Evolutionary conservation across 2,113 vertebrate species (phyloP).

Genomic region (Melanocharis versteri): DNA sequence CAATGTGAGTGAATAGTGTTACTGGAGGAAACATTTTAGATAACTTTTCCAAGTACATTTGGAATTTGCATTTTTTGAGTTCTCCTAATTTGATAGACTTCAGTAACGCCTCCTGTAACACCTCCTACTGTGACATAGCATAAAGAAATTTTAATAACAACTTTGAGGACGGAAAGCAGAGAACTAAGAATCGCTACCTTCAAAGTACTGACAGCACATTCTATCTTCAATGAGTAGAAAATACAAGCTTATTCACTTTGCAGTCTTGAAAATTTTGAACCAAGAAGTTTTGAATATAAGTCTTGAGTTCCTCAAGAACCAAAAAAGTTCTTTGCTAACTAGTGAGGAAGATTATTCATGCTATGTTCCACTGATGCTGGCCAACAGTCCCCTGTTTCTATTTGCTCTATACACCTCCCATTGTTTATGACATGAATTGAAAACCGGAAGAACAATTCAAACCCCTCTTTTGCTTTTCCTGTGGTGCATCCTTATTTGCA

Average conservation of each 20-base stretch:
- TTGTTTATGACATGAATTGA: neutral
- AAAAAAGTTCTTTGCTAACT: neutral
- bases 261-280: neutral
- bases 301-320: neutral
- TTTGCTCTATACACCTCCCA: neutral
- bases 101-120: neutral
- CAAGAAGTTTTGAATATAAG: neutral
- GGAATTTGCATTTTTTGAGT: neutral
- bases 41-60: neutral
- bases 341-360: neutral
- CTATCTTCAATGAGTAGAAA: neutral
- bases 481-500: neutral
- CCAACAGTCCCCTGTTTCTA: neutral
- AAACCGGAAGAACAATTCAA: neutral
- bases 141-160: neutral
- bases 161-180: neutral
- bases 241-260: neutral
- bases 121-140: neutral
- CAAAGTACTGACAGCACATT: neutral
- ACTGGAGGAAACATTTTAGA: neutral
- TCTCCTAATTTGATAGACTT: neutral
- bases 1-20: accelerated
- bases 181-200: neutral
- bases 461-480: neutral
- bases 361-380: neutral